Evolutionary conservation across 2,888 invertebrate genomes (phyloP), one percentile per base, ranked within the genome.

Genomic region (Drosophila falleni): DNA sequence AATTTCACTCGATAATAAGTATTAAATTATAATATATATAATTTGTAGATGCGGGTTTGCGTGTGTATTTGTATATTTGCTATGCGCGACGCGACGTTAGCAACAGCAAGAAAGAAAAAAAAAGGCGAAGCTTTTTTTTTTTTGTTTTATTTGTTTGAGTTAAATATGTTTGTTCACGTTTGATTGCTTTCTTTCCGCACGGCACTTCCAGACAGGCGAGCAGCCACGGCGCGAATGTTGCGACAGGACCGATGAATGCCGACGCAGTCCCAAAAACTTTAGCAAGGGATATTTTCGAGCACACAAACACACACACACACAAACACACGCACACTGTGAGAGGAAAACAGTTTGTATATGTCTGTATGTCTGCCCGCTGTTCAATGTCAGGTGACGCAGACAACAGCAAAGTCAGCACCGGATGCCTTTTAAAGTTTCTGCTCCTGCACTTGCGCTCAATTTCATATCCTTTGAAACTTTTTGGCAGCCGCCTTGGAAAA

Each of bases 341-440:
- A 56, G 46, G n/a, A 23, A 4, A 53, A n/a, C 15, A 63, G 23
- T 16, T 3, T 46, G 16, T 41, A 13, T 59, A 4, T 23, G 3
- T 11, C 13, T 56, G 33, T 54, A 11, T 50, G 37, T 54, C 66
- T 74, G 78, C 78, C 78, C 78, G 75, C 74, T 74, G 89, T 91
- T 91, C 91, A 91, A 91, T 91, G 91, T 91, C 91, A 91, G 89
- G 90, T 89, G 88, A 85, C 83, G 85, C 80, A 78, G 81, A 74
- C 74, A 64, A 47, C 51, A 59, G 53, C 64, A 51, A 42, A 64
- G 51, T 67, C 72, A 75, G 72, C 58, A 46, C 63, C 66, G 71
- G 64, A 76, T 46, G 71, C 59, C 76, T 73, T 72, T 76, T 73
- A 66, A 72, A 77, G 62, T 77, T 77, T 69, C 10, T 51, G 50